Percentiles rank a stretch among this genome's conserved stretches.
Conservation (phyloP, 2,113 vertebrate species). For the Amblyopsis rosae region DNA sequence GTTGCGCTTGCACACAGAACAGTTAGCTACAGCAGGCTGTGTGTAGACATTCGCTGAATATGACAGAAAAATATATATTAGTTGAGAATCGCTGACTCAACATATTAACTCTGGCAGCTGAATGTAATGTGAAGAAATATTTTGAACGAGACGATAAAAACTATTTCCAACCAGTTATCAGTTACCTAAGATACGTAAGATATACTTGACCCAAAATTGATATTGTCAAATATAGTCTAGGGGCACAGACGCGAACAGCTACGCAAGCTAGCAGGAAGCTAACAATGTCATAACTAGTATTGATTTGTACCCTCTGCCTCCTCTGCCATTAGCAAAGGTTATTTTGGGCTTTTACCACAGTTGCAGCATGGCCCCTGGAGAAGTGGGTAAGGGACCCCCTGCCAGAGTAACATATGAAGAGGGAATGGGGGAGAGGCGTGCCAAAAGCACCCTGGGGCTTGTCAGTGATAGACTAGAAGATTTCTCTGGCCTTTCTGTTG, state of each 20-base stretch:
- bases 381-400: constrained; percentile 62
- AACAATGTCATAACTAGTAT: constrained; percentile 68
- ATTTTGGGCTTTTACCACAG: constrained; percentile 62
- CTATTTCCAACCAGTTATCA: too few species aligned
- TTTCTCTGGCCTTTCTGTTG: constrained; percentile 27
- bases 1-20: too few species aligned
- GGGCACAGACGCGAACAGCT: constrained; percentile 35
- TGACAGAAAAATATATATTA: too few species aligned
- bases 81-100: too few species aligned
- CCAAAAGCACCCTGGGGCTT: constrained; percentile 51
- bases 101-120: too few species aligned
- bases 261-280: constrained; percentile 61
- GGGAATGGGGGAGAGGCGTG: constrained; percentile 31
- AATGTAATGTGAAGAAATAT: too few species aligned
- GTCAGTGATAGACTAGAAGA: constrained; percentile 45
- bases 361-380: constrained; percentile 51
- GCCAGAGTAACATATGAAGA: constrained; percentile 67
- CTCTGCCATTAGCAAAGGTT: constrained; percentile 58
- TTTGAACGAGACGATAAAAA: too few species aligned
- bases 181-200: background rate
- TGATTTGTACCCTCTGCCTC: constrained; percentile 61
- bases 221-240: constrained; percentile 39
- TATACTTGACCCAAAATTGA: constrained; percentile 3
- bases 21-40: too few species aligned
- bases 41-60: too few species aligned